These are phyloP conservation scores for Acinonyx jubatus DNA, from an alignment of 2,113 vertebrate genomes.

Conservation along the genomic window DNA sequence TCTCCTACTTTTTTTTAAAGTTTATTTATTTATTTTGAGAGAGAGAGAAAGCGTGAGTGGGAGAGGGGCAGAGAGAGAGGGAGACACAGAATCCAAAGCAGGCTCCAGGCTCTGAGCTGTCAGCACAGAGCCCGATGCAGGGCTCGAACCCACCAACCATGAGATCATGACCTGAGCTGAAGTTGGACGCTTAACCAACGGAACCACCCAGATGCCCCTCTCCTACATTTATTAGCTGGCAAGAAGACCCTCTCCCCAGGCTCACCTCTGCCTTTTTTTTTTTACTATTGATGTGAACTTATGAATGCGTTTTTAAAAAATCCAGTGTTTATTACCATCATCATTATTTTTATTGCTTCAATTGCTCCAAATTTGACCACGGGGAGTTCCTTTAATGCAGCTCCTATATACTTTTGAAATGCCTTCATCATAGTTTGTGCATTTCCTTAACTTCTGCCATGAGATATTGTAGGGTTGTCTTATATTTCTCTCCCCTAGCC, in stretches of 20 bases:
- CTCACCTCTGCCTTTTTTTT: not conserved
- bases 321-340: not conserved
- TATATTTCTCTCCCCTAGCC: not conserved
- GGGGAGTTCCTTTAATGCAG: not conserved
- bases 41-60: too few species aligned
- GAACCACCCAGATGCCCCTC: too few species aligned
- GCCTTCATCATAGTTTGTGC: not conserved
- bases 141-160: too few species aligned
- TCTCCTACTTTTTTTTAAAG: not conserved
- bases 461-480: not conserved
- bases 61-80: too few species aligned
- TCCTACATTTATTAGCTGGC: not conserved
- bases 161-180: too few species aligned
- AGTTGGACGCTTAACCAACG: too few species aligned
- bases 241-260: not conserved
- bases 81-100: too few species aligned
- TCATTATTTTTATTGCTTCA: not conserved
- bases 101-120: too few species aligned
- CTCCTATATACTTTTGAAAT: not conserved
- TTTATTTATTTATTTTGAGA: too few species aligned
- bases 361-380: not conserved
- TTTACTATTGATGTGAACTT: not conserved
- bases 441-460: not conserved
- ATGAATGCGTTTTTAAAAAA: not conserved
- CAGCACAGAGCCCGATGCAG: too few species aligned